phyloP scores from a whole-genome alignment of 2,888 invertebrate species.

The Drosophila helvetica region DNA sequence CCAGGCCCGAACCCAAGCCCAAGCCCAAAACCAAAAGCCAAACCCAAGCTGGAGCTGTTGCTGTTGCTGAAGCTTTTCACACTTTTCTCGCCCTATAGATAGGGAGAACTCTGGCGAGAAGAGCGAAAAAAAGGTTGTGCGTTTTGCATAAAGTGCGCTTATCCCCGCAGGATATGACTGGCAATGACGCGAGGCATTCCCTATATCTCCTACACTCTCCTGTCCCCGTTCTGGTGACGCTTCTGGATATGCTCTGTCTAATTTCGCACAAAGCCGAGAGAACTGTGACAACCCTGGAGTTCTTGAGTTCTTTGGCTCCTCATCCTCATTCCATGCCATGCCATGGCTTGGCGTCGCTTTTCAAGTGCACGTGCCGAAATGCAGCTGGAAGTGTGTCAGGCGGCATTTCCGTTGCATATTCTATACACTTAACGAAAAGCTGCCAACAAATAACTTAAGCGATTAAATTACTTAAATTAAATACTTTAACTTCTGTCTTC shows the following conservation, averaged over 20 bases:
- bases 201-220: constrained; percentile 6
- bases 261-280: constrained; percentile 64
- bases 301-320: constrained; percentile 20
- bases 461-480: no score
- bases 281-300: constrained; percentile 34
- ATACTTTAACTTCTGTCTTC: no score
- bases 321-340: constrained; percentile 46
- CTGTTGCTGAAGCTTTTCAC: constrained; percentile 60
- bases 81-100: constrained; percentile 51
- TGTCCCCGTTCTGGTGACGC: constrained; percentile 36
- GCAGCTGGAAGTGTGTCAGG: constrained; percentile 73
- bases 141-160: constrained; percentile 77
- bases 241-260: constrained; percentile 63
- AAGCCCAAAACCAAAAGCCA: neutral
- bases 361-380: constrained; percentile 76
- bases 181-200: constrained; percentile 64
- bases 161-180: constrained; percentile 76
- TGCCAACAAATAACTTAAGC: no score
- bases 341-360: constrained; percentile 61
- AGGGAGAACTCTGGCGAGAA: constrained; percentile 1
- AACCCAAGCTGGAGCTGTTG: constrained; percentile 1
- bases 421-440: neutral
- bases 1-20: neutral
- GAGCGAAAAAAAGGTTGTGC: constrained; percentile 64
- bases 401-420: constrained; percentile 56